Evolutionary conservation across 2,888 invertebrate genomes (phyloP).

Genomic region (Coleophora flavipennella): DNA sequence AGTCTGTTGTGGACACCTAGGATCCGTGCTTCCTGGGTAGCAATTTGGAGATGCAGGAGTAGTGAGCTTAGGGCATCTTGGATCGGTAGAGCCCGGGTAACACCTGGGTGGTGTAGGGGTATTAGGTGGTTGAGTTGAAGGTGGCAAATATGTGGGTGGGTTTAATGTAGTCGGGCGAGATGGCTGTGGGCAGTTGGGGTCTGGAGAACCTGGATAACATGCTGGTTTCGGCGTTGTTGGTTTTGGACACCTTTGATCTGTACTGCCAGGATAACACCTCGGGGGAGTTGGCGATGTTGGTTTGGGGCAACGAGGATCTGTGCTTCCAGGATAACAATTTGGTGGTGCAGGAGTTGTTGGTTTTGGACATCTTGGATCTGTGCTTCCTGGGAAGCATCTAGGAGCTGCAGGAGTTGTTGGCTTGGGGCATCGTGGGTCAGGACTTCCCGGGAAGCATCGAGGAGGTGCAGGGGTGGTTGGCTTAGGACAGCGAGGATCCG

Average conservation of each 20-base stretch:
- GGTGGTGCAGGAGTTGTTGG: conserved; percentile 23
- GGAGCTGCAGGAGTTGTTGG: conserved; percentile 14
- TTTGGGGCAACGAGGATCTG: conserved; percentile 26
- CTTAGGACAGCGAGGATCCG: conserved; percentile 29
- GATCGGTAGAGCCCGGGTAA: conserved; percentile 28
- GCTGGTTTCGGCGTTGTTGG: conserved; percentile 17
- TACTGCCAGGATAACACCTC: conserved; percentile 19
- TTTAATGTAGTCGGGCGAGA: conserved; percentile 19
- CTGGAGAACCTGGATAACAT: conserved; percentile 27
- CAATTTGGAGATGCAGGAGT: conserved; percentile 15
- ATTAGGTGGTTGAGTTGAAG: conserved; percentile 14
- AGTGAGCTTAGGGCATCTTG: conserved; percentile 11
- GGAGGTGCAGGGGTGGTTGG: conserved; percentile 12
- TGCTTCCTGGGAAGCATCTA: conserved; percentile 23
- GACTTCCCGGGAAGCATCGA: conserved; percentile 22
- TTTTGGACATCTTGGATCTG: too few species aligned
- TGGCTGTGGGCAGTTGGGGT: conserved; percentile 27
- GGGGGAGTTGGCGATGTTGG: conserved; percentile 23
- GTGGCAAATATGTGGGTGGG: conserved; percentile 19
- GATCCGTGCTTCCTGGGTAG: conserved; percentile 29
- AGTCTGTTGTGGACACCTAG: conserved; percentile 30
- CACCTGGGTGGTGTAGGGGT: conserved; percentile 15
- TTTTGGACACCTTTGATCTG: conserved; percentile 16
- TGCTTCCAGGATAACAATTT: conserved; percentile 31
- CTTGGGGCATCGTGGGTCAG: conserved; percentile 27